Conservation (phyloP, 1,140 invertebrate genomes). For the Alviniconcha marisindica region DNA sequence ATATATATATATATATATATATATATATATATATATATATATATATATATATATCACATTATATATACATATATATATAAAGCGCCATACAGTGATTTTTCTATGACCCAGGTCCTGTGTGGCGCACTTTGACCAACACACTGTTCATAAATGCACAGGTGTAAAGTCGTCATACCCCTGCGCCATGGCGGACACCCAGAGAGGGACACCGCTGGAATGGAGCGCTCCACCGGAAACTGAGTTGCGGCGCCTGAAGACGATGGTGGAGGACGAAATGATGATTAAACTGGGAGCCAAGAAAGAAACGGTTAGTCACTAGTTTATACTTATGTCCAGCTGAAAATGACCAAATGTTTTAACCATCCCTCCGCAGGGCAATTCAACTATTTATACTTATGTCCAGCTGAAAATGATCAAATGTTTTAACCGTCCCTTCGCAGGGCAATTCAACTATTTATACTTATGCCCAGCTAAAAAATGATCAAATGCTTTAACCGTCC, state of each 20-base stretch:
- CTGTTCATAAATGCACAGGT: background rate
- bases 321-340: too few species aligned
- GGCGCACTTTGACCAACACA: background rate
- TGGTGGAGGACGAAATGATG: slow-evolving; percentile 44
- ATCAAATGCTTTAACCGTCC: too few species aligned
- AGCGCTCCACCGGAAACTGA: slow-evolving; percentile 27
- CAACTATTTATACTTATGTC: too few species aligned
- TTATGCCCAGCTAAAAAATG: too few species aligned
- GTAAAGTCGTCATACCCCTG: background rate
- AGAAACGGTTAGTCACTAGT: slow-evolving; percentile 39
- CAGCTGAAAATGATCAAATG: too few species aligned
- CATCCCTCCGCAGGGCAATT: too few species aligned
- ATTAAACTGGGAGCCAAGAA: slow-evolving; percentile 46
- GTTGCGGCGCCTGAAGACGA: slow-evolving; percentile 40
- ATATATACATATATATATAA: background rate
- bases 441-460: too few species aligned
- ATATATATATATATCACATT: background rate
- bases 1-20: too few species aligned
- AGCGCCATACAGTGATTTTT: background rate
- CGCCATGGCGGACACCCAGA: slow-evolving; percentile 34
- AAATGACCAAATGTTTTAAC: too few species aligned
- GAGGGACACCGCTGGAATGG: slow-evolving; percentile 16
- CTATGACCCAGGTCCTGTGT: background rate
- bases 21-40: background rate
- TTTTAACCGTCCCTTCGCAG: too few species aligned